These are phyloP conservation scores for Pomacea canaliculata DNA, from an alignment of 2,888 invertebrate species.

Conservation along the genomic window DNA sequence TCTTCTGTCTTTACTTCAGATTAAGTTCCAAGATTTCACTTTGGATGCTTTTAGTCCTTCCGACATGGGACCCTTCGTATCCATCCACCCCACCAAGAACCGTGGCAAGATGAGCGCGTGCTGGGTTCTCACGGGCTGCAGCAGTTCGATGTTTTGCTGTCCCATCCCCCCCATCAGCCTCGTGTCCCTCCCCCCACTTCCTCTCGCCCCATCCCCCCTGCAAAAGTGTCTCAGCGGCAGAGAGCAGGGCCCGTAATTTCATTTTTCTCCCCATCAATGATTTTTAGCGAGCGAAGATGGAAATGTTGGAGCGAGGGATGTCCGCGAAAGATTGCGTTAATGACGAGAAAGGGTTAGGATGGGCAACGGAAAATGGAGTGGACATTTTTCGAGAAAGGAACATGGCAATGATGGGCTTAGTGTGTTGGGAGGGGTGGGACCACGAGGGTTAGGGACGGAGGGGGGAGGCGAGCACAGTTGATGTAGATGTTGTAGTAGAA, in stretches of 20 bases:
- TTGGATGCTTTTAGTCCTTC: too few species aligned
- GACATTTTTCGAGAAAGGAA: background rate
- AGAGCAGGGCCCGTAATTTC: conserved; percentile 12
- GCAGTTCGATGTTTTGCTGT: too few species aligned
- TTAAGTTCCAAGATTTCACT: too few species aligned
- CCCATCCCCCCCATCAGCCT: background rate
- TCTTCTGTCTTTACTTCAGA: too few species aligned
- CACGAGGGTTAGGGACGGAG: background rate
- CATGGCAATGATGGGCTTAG: background rate
- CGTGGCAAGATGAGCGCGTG: too few species aligned
- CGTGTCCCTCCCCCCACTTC: background rate
- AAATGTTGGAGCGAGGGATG: background rate
- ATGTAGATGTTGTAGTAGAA: background rate
- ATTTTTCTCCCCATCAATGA: conserved; percentile 24
- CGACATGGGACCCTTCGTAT: too few species aligned
- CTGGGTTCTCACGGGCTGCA: too few species aligned
- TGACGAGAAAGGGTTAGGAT: conserved; percentile 14
- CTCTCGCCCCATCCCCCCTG: too few species aligned
- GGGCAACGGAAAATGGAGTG: background rate
- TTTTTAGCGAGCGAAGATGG: conserved; percentile 12
- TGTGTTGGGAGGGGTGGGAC: background rate
- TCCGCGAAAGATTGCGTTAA: conserved; percentile 20
- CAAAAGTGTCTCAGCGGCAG: too few species aligned
- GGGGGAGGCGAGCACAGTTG: background rate
- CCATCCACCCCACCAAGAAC: too few species aligned